Percentiles rank a stretch among this genome's conserved stretches.
Evolutionary conservation across 1,140 invertebrate genomes (phyloP).

Genomic region (Temnothorax curvispinosus): DNA sequence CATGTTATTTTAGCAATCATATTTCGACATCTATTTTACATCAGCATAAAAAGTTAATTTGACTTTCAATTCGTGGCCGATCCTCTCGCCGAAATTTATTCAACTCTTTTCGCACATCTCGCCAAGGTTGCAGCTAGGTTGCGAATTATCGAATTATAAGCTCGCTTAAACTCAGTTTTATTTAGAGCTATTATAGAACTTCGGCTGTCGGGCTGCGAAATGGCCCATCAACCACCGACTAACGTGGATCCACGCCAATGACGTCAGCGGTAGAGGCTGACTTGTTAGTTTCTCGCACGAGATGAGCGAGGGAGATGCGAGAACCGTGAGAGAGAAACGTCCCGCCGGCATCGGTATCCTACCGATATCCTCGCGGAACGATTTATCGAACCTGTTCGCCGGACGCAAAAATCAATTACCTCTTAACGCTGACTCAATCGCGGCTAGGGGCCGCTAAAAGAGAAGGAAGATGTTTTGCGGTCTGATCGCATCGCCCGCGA

Average conservation of each 20-base stretch:
- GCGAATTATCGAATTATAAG: background rate
- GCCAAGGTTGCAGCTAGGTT: background rate
- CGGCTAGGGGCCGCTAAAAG: background rate
- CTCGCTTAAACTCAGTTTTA: slow-evolving; percentile 4
- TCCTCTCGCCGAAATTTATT: background rate
- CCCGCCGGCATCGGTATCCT: background rate
- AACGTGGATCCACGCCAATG: slow-evolving; percentile 38
- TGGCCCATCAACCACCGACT: background rate
- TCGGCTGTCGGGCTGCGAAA: background rate
- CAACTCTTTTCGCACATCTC: background rate
- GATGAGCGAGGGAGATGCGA: slow-evolving; percentile 49
- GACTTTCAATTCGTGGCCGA: background rate
- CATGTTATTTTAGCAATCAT: background rate
- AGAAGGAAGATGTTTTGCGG: slow-evolving; percentile 43
- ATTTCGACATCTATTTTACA: background rate
- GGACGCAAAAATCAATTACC: slow-evolving; percentile 57
- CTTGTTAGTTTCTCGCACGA: slow-evolving; percentile 51
- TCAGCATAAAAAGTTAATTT: slow-evolving; percentile 5
- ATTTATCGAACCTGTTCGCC: slow-evolving; percentile 58
- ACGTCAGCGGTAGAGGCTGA: slow-evolving; percentile 55
- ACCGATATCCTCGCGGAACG: slow-evolving; percentile 29
- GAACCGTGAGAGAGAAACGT: slow-evolving; percentile 56
- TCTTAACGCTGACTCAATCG: slow-evolving; percentile 58
- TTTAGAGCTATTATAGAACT: background rate
- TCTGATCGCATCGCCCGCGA: slow-evolving; percentile 28